A percentile compares a stretch with the other conserved stretches of the same genome.
These are phyloP conservation scores for Morone saxatilis DNA, from an alignment of 2,113 vertebrate genomes.

Conservation along the genomic window DNA sequence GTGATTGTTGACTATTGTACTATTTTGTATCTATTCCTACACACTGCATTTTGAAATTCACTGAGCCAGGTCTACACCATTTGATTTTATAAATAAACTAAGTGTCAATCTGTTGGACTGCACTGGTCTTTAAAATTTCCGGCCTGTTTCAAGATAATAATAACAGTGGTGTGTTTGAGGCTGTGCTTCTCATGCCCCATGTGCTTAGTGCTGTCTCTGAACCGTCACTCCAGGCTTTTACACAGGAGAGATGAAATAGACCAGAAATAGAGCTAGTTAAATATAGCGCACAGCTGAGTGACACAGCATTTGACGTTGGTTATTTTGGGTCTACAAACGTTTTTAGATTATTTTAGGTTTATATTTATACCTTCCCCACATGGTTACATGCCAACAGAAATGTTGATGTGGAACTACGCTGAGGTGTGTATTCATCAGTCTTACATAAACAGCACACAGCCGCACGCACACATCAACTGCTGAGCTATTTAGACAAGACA, in stretches of 20 bases:
- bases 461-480: not conserved
- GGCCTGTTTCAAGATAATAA: conserved; percentile 2
- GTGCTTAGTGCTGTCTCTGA: conserved; percentile 12
- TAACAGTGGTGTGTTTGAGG: conserved; percentile 30
- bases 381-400: conserved; percentile 3
- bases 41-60: conserved; percentile 81
- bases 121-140: conserved; percentile 19
- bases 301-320: conserved; percentile 8
- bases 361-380: not conserved
- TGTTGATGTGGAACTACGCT: conserved; percentile 13
- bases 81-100: conserved; percentile 87
- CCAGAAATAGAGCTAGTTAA: conserved; percentile 50
- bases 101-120: conserved; percentile 63
- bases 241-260: conserved; percentile 34
- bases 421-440: conserved; percentile 2
- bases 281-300: conserved; percentile 47
- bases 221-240: conserved; percentile 6
- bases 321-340: conserved; percentile 27
- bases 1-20: conserved; percentile 83
- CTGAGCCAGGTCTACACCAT: conserved; percentile 81
- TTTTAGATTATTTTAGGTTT: not conserved
- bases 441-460: conserved; percentile 25
- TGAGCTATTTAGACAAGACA: not conserved
- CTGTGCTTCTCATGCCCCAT: not conserved
- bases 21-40: conserved; percentile 85